Conservation (phyloP, 1,140 invertebrate genomes). For the Oreohelix idahoensis region DNA sequence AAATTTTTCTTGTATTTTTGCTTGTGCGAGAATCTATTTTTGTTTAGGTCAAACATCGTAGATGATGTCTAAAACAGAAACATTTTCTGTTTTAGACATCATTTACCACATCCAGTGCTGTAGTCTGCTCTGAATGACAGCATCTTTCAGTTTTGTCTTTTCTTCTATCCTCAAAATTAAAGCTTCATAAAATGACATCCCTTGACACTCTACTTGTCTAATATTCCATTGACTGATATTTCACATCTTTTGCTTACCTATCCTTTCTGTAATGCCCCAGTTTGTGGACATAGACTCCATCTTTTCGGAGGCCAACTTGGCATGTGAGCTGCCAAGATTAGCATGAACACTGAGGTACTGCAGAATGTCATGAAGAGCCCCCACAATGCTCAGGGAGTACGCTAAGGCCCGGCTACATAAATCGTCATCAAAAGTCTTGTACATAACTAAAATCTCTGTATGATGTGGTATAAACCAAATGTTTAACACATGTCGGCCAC, state of each 20-base stretch:
- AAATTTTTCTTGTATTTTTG: no score
- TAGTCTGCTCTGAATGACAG: no score
- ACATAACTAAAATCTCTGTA: slow-evolving; percentile 69
- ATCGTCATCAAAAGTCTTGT: slow-evolving; percentile 64
- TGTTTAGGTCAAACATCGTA: no score
- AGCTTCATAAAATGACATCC: no score
- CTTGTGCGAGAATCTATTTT: no score
- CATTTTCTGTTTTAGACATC: no score
- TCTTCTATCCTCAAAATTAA: no score
- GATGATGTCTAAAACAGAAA: no score
- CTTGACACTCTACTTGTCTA: no score
- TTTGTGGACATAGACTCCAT: slow-evolving; percentile 68
- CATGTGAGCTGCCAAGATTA: slow-evolving; percentile 61
- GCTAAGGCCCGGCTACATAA: slow-evolving; percentile 57
- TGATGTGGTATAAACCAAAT: slow-evolving; percentile 73
- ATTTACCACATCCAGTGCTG: no score
- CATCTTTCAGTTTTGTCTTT: no score
- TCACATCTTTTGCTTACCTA: slow-evolving; percentile 46
- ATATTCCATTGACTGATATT: no score
- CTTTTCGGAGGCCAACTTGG: slow-evolving; percentile 56
- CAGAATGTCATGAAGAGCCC: slow-evolving; percentile 69
- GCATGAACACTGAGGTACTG: slow-evolving; percentile 71
- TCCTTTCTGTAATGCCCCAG: slow-evolving; percentile 71
- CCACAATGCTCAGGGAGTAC: slow-evolving; percentile 59
- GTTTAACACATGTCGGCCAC: slow-evolving; percentile 70